Conservation (phyloP, 2,888 invertebrate genomes). For the Nomada fucata region DNA sequence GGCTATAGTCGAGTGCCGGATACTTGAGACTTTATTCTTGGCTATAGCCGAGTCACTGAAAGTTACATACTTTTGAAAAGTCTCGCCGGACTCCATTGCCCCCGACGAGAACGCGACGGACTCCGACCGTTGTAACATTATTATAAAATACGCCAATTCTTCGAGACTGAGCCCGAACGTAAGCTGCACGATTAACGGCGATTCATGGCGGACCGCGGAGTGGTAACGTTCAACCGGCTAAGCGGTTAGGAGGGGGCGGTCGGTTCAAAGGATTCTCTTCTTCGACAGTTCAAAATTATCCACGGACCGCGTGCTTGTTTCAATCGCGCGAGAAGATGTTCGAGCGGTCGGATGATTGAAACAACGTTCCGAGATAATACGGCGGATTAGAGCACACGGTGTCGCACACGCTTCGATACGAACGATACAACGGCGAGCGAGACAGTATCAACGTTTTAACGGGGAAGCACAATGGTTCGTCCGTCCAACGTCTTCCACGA, state of each 20-base stretch:
- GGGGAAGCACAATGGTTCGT: not conserved
- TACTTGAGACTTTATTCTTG: slow-evolving; percentile 59
- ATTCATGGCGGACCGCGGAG: not conserved
- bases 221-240: not conserved
- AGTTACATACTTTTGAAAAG: slow-evolving; percentile 55
- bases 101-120: slow-evolving; percentile 21
- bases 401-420: not conserved
- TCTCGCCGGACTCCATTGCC: slow-evolving; percentile 42
- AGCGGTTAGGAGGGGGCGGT: no score
- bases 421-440: not conserved
- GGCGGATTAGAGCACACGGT: not conserved
- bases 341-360: not conserved
- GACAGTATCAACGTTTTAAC: not conserved
- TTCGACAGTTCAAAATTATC: not conserved
- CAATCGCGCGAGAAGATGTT: not conserved
- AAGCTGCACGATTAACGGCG: not conserved
- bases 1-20: slow-evolving; percentile 45
- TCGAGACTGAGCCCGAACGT: not conserved
- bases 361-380: not conserved
- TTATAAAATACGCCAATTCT: slow-evolving; percentile 15
- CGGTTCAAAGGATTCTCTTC: not conserved
- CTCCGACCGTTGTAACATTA: slow-evolving; percentile 30
- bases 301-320: not conserved
- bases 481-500: not conserved
- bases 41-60: slow-evolving; percentile 45